Conservation (phyloP, 1,140 invertebrate species). For the Yoshiicerus persimilis region DNA sequence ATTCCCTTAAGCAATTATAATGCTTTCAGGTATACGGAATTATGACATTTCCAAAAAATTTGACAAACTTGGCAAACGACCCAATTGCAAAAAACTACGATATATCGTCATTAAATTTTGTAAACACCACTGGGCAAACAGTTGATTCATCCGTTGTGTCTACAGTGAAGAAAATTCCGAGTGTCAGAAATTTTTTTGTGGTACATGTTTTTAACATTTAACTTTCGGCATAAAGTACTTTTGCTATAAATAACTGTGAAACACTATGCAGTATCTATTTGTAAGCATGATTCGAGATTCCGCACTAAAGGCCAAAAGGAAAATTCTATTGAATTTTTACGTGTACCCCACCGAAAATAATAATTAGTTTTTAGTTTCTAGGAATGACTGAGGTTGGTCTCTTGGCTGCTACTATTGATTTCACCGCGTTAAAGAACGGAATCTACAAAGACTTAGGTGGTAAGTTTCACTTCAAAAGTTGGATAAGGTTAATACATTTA, state of each 20-base stretch:
- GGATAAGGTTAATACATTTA: too few species aligned
- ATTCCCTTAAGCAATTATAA: too few species aligned
- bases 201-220: not conserved
- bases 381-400: conserved; percentile 2
- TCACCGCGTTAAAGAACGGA: not conserved
- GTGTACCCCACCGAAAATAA: not conserved
- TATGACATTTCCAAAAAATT: not conserved
- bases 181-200: not conserved
- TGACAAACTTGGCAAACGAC: not conserved
- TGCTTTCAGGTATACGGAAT: not conserved
- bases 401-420: not conserved
- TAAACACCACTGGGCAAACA: not conserved
- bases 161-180: not conserved
- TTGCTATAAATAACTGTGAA: too few species aligned
- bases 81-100: not conserved
- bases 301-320: too few species aligned
- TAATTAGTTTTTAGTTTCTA: not conserved
- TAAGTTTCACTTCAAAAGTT: not conserved
- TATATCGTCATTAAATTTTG: not conserved
- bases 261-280: too few species aligned
- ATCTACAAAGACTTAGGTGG: not conserved
- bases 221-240: too few species aligned
- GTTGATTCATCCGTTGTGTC: not conserved
- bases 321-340: too few species aligned
- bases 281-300: too few species aligned